A percentile compares a stretch with the other conserved stretches of the same genome.
Conservation (phyloP, 1,140 invertebrate species). For the Chlorops oryzae region DNA sequence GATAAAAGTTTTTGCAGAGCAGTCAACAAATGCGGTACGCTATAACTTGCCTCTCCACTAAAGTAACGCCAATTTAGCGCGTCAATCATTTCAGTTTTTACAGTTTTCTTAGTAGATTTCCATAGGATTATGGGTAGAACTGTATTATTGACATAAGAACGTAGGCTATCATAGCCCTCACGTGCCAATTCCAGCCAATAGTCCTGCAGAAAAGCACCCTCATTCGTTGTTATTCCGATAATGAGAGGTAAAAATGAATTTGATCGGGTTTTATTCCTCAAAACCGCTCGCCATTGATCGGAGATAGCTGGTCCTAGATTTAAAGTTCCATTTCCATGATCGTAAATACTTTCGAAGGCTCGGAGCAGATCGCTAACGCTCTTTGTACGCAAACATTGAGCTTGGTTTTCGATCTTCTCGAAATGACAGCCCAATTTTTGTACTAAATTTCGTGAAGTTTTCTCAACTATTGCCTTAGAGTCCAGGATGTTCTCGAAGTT, state of each 20-base stretch:
- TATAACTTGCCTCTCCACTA: constrained; percentile 4
- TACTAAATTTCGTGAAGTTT: constrained; percentile 55
- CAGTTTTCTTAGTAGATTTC: constrained; percentile 22
- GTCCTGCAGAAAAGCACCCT: constrained; percentile 54
- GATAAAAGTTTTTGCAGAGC: constrained; percentile 39
- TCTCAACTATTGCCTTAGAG: constrained; percentile 19
- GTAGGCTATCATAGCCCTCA: constrained; percentile 49
- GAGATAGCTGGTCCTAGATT: constrained; percentile 54
- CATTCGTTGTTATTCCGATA: constrained; percentile 56
- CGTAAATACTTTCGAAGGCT: constrained; percentile 55
- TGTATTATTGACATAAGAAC: constrained; percentile 50
- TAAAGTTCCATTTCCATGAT: constrained; percentile 53
- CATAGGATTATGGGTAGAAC: constrained; percentile 50
- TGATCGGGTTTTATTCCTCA: constrained; percentile 38
- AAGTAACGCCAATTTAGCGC: constrained; percentile 53
- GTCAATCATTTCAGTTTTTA: constrained; percentile 33
- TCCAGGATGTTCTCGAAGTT: constrained; percentile 48
- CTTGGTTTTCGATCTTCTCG: constrained; percentile 34
- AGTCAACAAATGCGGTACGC: constrained; percentile 24
- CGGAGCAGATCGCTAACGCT: constrained; percentile 52
- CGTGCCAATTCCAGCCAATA: constrained; percentile 51
- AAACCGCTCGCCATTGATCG: constrained; percentile 47
- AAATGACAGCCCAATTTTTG: constrained; percentile 52
- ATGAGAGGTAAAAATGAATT: constrained; percentile 50
- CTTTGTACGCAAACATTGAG: constrained; percentile 59